Conservation (phyloP, 2,888 invertebrate species). For the Branchinecta sandiegonensis region DNA sequence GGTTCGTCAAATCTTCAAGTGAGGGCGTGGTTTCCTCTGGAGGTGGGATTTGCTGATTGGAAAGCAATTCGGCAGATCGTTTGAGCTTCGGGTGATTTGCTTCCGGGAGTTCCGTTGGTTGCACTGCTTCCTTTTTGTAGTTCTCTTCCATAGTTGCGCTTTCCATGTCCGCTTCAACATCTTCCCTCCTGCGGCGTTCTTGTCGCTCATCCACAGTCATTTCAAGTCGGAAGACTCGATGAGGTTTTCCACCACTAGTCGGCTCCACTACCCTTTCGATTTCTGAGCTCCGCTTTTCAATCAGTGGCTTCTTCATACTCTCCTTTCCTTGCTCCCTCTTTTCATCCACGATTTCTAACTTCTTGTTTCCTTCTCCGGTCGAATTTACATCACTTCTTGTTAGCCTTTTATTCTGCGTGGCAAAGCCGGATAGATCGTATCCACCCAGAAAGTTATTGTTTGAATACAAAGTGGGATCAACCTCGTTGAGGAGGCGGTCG, state of each 20-base stretch:
- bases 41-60: neutral
- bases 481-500: slow-evolving; percentile 14
- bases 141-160: neutral
- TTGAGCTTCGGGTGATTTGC: neutral
- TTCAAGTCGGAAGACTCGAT: too few relatives aligned
- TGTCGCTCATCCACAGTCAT: neutral
- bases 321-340: neutral
- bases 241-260: too few relatives aligned
- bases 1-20: neutral
- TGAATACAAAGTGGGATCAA: neutral
- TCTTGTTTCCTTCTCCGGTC: neutral
- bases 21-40: neutral
- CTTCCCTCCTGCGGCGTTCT: neutral
- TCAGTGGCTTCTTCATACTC: neutral
- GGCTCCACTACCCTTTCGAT: too few relatives aligned
- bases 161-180: neutral
- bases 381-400: neutral
- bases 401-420: neutral
- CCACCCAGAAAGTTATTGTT: slow-evolving; percentile 1
- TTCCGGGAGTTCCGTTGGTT: neutral
- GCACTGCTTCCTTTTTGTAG: neutral
- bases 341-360: neutral
- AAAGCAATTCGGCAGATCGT: neutral
- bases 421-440: slow-evolving; percentile 8
- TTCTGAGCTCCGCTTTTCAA: neutral